A percentile compares a stretch with the other conserved stretches of the same genome.
Evolutionary conservation across 2,113 vertebrate species (phyloP).

Genomic region (Myocastor coypus): DNA sequence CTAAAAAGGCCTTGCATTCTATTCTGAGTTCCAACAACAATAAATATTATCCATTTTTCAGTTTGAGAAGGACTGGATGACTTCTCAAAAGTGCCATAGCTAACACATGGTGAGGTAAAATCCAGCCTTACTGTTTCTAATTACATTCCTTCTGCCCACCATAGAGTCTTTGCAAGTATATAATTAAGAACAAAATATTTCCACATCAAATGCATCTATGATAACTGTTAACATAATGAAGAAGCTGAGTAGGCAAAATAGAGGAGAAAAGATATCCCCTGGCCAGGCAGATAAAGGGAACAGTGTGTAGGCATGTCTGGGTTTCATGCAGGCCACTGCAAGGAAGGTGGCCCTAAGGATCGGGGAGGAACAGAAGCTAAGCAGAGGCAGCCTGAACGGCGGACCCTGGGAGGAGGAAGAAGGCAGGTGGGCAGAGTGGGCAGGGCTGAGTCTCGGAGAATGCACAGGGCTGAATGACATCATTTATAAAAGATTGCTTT

Average conservation of each 20-base stretch:
- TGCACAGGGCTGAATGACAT: neutral
- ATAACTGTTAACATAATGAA: neutral
- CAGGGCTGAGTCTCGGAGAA: neutral
- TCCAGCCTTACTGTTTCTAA: neutral
- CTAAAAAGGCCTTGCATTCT: neutral
- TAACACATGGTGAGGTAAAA: neutral
- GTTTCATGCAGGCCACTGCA: neutral
- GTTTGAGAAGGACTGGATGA: neutral
- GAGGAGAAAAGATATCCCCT: neutral
- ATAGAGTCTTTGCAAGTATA: neutral
- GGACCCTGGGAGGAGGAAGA: neutral
- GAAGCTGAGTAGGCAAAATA: neutral
- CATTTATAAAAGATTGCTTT: constrained; percentile 1
- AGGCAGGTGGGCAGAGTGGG: neutral
- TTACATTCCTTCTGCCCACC: neutral
- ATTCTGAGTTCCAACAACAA: neutral
- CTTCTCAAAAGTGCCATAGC: neutral
- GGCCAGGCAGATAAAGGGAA: neutral
- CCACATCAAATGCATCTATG: neutral
- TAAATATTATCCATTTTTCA: constrained; percentile 21
- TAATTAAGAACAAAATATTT: neutral
- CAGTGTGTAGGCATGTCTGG: neutral
- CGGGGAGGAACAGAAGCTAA: neutral
- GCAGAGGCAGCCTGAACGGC: neutral
- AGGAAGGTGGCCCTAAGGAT: neutral